Percentiles rank a stretch among this genome's conserved stretches.
Evolutionary conservation across 1,140 invertebrate genomes (phyloP).

Genomic region (Pogonomyrmex barbatus): DNA sequence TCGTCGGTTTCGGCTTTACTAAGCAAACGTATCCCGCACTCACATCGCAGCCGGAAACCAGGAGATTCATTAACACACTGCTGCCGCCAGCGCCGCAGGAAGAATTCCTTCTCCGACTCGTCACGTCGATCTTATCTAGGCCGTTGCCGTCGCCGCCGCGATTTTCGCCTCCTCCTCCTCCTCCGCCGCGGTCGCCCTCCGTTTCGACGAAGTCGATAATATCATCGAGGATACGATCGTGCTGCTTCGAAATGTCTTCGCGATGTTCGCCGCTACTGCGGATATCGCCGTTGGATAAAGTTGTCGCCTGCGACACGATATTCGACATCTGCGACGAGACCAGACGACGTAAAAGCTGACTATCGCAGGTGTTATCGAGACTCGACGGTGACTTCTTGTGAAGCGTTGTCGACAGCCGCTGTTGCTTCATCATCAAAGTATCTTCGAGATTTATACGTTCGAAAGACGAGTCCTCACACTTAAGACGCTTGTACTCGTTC

Average conservation of each 20-base stretch:
- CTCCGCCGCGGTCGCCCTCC: conserved; percentile 66
- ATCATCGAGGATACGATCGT: conserved; percentile 15
- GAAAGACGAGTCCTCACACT: conserved; percentile 63
- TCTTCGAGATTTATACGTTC: conserved; percentile 49
- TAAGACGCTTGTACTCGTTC: conserved; percentile 76
- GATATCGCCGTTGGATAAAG: conserved; percentile 24
- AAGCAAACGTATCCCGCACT: conserved; percentile 95
- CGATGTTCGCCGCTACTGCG: not conserved
- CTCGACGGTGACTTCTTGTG: conserved; percentile 23
- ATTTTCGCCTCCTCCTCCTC: conserved; percentile 69
- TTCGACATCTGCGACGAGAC: conserved; percentile 81
- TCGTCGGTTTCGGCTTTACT: conserved; percentile 87
- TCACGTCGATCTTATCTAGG: conserved; percentile 25
- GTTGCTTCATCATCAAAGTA: conserved; percentile 19
- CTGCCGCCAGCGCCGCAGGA: conserved; percentile 83
- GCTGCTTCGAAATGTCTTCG: conserved; percentile 18
- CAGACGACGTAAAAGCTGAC: conserved; percentile 86
- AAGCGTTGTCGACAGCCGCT: conserved; percentile 32
- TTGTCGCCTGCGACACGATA: conserved; percentile 14
- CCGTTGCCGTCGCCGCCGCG: conserved; percentile 76
- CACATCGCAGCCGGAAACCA: conserved; percentile 96
- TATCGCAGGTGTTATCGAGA: conserved; percentile 60
- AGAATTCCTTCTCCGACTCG: conserved; percentile 31
- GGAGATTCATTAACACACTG: conserved; percentile 95
- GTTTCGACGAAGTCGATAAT: conserved; percentile 37